Percentiles rank a stretch among this genome's conserved stretches.
Evolutionary conservation across 2,113 vertebrate genomes (phyloP).

Genomic region (Cyprinus carpio): DNA sequence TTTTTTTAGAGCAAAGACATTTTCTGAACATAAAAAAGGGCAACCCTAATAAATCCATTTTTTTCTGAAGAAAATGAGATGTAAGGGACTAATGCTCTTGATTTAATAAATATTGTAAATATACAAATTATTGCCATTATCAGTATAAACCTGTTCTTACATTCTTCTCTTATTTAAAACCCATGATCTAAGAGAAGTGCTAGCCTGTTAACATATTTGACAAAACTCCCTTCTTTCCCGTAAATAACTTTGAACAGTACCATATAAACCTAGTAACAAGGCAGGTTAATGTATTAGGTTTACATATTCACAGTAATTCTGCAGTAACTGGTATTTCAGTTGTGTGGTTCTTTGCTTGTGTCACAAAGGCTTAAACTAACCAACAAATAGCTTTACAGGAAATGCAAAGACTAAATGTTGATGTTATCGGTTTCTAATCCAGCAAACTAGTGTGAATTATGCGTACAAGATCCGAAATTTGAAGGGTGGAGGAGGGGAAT

Average conservation of each 20-base stretch:
- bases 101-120: conserved; percentile 54
- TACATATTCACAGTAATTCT: conserved; percentile 56
- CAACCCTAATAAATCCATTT: conserved; percentile 49
- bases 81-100: conserved; percentile 48
- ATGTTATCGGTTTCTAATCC: conserved; percentile 13
- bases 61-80: background rate
- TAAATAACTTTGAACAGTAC: conserved; percentile 51
- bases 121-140: conserved; percentile 59
- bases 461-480: conserved; percentile 18
- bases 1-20: conserved; percentile 19
- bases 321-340: conserved; percentile 52
- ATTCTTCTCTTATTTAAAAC: conserved; percentile 22
- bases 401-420: conserved; percentile 13
- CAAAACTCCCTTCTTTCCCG: conserved; percentile 40
- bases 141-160: conserved; percentile 35
- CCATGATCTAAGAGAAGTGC: conserved; percentile 36
- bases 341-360: conserved; percentile 40
- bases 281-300: conserved; percentile 44
- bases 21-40: conserved; percentile 47
- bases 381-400: conserved; percentile 27
- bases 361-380: conserved; percentile 41
- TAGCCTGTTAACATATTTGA: conserved; percentile 16
- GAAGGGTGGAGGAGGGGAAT: conserved; percentile 31
- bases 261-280: conserved; percentile 48
- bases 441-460: conserved; percentile 22